Base-by-base conservation (phyloP, 2,888 invertebrate genomes). In the Morpho deidamia region DNA sequence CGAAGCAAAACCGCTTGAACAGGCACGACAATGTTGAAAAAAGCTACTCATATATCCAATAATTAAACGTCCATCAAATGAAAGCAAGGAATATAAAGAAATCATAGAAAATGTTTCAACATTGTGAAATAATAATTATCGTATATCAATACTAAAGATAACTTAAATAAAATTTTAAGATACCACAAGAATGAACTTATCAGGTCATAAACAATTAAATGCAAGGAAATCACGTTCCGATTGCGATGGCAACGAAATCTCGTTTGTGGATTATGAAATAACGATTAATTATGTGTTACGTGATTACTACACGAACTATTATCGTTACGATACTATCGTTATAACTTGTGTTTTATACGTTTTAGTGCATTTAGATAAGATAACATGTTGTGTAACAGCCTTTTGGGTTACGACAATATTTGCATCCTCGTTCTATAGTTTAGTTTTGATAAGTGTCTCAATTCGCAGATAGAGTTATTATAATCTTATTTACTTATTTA, bases 361-460 rank as follows among this genome's bases (percentile, higher is more conserved):
- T 40, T 33, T 33, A 47, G 40, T 33, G 40, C 11, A 40, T 47
- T 40, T n/a, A 39, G 47, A 47, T 47, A 47, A 47, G 40, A 37
- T 33, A n/a, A 40, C 12, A 33, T 47, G 11, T 47, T 33, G 33
- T 40, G 47, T 47, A 33, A 40, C 11, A 47, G 9, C 39, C 7
- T 35, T 45, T 35, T 35, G 35, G 35, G 7, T 12, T 12, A 7
- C 14, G 35, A 45, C 35, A 44, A 35, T 32, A 12, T 45, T 23
- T 23, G 23, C 23, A 23, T 23, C 23, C 23, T 23, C 23, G 23
- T 23, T 23, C 23, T 23, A 5, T 23, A 23, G 14, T 37, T 14
- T 5, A 8, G 11, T 11, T 11, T 23, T 23, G 23, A 23, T 23
- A 23, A 23, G 23, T 23, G 3, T 14, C 2, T 14, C 14, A 14